phyloP scores from a whole-genome alignment of 2,888 invertebrate species.

The Pollenia angustigena region DNA sequence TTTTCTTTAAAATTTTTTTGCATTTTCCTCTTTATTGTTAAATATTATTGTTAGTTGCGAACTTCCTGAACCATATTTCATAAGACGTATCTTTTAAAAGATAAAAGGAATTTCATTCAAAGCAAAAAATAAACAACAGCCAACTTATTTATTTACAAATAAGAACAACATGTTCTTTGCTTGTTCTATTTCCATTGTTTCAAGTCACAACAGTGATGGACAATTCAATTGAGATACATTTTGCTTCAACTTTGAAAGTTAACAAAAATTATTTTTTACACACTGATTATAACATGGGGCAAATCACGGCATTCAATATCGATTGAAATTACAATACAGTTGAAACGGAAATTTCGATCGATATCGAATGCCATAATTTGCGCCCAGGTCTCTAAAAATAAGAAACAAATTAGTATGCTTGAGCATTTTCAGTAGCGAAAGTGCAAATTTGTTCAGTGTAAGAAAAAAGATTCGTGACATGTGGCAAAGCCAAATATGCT shows the following conservation, averaged over 20 bases:
- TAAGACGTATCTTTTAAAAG: conserved; percentile 19
- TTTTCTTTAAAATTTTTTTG: background rate
- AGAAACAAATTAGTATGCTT: too few relatives aligned
- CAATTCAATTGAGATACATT: background rate
- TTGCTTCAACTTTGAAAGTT: background rate
- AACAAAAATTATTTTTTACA: background rate
- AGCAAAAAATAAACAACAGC: background rate
- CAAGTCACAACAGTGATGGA: background rate
- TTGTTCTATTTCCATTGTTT: background rate
- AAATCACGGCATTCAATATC: too few relatives aligned
- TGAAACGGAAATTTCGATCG: too few relatives aligned
- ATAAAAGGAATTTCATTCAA: background rate
- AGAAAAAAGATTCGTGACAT: too few relatives aligned
- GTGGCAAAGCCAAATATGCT: too few relatives aligned
- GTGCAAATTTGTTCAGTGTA: too few relatives aligned
- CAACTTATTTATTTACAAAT: conserved; percentile 21
- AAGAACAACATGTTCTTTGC: background rate
- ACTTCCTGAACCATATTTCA: conserved; percentile 54
- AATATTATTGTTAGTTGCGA: conserved; percentile 5
- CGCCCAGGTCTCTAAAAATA: too few relatives aligned
- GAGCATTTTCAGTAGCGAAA: too few relatives aligned
- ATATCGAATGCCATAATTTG: too few relatives aligned
- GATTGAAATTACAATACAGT: too few relatives aligned
- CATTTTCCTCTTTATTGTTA: conserved; percentile 15
- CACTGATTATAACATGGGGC: too few relatives aligned